A percentile compares a stretch with the other conserved stretches of the same genome.
Evolutionary conservation across 30 jellyfish, hydroid and myxozoan species (phyloP).

Genomic region (Catostylus mosaicus): DNA sequence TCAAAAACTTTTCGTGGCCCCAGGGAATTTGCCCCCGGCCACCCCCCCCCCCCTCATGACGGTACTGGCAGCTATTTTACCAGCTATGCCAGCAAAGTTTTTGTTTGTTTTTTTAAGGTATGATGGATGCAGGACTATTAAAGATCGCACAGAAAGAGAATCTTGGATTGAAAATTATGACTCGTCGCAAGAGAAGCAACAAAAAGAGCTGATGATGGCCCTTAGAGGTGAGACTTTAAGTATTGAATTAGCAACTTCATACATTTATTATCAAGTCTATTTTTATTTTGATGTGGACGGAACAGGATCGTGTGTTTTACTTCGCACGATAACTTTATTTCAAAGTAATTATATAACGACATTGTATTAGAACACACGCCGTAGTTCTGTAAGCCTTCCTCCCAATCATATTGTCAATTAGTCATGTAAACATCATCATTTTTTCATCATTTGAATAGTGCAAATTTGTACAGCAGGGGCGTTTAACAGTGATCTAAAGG

Average conservation of each 20-base stretch:
- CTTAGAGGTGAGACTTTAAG: constrained; percentile 48
- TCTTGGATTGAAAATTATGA: constrained; percentile 56
- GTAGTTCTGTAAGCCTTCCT: background rate
- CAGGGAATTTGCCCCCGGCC: no score
- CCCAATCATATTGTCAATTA: no score
- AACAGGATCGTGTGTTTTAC: background rate
- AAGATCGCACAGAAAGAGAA: constrained; percentile 53
- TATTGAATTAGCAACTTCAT: background rate
- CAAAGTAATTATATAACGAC: background rate
- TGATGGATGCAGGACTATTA: constrained; percentile 73
- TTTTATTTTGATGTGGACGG: background rate
- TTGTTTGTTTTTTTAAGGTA: no score
- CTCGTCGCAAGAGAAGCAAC: constrained; percentile 53
- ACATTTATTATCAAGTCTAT: background rate
- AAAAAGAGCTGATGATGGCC: constrained; percentile 34
- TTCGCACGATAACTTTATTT: background rate
- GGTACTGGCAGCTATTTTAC: no score
- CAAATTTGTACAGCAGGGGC: no score
- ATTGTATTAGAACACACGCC: background rate
- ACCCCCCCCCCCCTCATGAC: no score
- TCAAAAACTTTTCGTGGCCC: no score
- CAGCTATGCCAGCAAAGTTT: no score
- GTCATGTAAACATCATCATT: no score
- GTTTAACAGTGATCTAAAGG: no score
- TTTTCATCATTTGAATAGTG: no score